Percentiles rank a stretch among this genome's conserved stretches.
Evolutionary conservation across 2,113 vertebrate genomes (phyloP).

Genomic region (Taurulus bubalis): DNA sequence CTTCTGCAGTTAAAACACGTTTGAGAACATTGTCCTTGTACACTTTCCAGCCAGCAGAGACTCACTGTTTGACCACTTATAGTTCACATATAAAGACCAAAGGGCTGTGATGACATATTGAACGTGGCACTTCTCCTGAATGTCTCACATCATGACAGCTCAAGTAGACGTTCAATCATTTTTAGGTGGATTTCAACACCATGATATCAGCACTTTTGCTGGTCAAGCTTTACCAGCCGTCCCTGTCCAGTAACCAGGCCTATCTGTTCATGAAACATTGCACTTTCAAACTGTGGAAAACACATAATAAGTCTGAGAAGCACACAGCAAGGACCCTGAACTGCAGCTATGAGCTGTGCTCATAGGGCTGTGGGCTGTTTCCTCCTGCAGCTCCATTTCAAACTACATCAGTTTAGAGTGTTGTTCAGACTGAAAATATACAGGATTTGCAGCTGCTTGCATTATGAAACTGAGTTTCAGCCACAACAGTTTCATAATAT

Average conservation of each 20-base stretch:
- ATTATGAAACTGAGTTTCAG: not conserved
- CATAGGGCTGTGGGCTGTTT: not conserved
- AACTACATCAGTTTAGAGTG: not conserved
- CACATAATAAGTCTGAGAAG: constrained; percentile 10
- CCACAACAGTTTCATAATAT: not conserved
- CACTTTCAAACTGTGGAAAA: constrained; percentile 37
- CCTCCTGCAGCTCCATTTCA: not conserved
- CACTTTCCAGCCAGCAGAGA: not conserved
- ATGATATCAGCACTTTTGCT: constrained; percentile 11
- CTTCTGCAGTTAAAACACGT: constrained; percentile 1
- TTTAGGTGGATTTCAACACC: not conserved
- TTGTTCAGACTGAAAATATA: not conserved
- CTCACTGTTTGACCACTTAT: not conserved
- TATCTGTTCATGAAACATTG: constrained; percentile 38
- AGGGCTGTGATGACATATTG: constrained; percentile 21
- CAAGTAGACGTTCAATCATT: constrained; percentile 5
- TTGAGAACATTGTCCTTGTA: not conserved
- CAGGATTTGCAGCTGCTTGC: not conserved
- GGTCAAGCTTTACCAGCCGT: constrained; percentile 23
- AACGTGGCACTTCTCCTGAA: not conserved
- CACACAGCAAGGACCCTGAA: constrained; percentile 9
- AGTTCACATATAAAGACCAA: constrained; percentile 1
- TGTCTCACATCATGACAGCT: constrained; percentile 18
- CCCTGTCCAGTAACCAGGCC: not conserved
- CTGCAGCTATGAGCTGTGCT: not conserved